Evolutionary conservation across 2,113 vertebrate species (phyloP).

Genomic region (Plestiodon gilberti): DNA sequence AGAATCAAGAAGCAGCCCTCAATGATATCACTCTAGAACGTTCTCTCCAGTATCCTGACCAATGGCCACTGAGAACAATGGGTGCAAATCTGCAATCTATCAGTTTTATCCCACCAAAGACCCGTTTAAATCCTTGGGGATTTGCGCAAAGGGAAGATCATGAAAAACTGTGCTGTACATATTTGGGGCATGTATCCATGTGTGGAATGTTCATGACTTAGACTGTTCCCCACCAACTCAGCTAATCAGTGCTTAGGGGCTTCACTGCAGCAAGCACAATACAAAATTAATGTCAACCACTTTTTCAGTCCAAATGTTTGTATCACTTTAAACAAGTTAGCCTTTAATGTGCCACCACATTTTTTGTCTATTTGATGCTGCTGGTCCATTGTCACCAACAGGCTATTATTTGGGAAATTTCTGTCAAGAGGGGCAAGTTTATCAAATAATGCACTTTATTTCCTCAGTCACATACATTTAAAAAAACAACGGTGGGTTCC

Average conservation of each 20-base stretch:
- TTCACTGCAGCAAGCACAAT: background rate
- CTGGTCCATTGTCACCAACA: background rate
- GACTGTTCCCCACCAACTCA: background rate
- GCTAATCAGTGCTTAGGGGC: background rate
- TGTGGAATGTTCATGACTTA: background rate
- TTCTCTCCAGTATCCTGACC: background rate
- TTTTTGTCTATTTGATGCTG: background rate
- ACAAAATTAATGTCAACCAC: background rate
- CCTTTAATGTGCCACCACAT: background rate
- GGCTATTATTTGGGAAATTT: background rate
- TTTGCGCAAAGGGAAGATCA: background rate
- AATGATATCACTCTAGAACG: background rate
- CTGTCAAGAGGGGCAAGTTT: background rate
- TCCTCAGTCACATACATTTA: background rate
- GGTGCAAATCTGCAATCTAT: background rate
- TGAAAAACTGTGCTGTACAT: background rate
- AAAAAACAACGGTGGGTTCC: background rate
- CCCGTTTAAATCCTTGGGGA: background rate
- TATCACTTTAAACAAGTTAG: background rate
- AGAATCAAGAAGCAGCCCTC: background rate
- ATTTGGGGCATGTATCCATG: background rate
- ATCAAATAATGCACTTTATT: constrained; percentile 1
- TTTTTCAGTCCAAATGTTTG: background rate
- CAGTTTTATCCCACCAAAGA: background rate
- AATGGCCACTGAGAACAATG: background rate